A percentile compares a stretch with the other conserved stretches of the same genome.
Evolutionary conservation across 2,113 vertebrate genomes (phyloP).

Genomic region (Urocynchramus pylzowi): DNA sequence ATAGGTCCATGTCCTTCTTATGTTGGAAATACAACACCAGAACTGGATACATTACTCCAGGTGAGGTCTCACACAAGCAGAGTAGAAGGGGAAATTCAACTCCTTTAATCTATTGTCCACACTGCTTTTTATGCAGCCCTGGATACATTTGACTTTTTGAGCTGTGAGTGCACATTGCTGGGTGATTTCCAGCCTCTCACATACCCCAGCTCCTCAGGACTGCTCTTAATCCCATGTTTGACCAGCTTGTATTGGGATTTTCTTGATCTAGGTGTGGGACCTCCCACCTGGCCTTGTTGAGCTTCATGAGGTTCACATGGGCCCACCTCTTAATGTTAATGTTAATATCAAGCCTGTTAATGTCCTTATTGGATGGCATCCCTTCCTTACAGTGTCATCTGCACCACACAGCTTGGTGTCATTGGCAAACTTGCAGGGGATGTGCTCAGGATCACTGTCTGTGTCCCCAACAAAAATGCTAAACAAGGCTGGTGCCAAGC

Average conservation of each 20-base stretch:
- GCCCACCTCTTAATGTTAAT: no score
- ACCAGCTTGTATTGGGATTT: background rate
- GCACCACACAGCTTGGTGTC: background rate
- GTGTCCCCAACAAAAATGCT: background rate
- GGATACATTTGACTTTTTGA: background rate
- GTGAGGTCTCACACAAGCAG: background rate
- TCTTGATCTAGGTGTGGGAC: background rate
- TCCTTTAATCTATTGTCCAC: background rate
- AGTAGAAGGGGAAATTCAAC: background rate
- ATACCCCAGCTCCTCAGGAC: background rate
- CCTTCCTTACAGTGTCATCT: background rate
- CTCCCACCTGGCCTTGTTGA: background rate
- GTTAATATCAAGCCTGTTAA: background rate
- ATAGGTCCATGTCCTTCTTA: background rate
- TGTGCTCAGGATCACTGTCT: background rate
- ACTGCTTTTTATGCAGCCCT: background rate
- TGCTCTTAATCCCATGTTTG: background rate
- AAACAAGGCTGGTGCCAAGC: background rate
- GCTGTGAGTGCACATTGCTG: background rate
- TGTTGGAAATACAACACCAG: no score
- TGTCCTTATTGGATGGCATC: background rate
- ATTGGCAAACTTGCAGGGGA: accelerated
- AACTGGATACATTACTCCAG: background rate
- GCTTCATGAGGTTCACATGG: background rate
- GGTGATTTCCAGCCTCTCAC: background rate